Evolutionary conservation across 2,797 vertebrate species (phyloP).

Genomic region (Spinus olivaceus): DNA sequence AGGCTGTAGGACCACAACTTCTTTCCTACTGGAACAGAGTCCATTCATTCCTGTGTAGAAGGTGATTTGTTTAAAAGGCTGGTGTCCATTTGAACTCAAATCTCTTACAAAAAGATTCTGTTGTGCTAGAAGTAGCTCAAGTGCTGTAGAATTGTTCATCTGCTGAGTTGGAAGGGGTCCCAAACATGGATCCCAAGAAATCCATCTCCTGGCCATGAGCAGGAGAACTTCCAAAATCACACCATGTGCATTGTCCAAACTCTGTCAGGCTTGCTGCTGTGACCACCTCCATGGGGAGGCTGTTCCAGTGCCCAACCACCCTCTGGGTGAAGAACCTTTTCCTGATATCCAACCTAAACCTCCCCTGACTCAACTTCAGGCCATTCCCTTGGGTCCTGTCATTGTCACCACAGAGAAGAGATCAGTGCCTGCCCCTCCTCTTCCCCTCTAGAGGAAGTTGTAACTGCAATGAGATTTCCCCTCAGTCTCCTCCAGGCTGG

Average conservation of each 20-base stretch:
- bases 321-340: not conserved
- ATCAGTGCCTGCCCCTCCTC: not conserved
- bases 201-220: not conserved
- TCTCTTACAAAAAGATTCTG: not conserved
- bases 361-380: not conserved
- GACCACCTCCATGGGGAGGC: not conserved
- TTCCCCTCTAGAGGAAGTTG: not conserved
- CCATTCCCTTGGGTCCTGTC: not conserved
- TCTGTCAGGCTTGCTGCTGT: not conserved
- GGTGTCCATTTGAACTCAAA: not conserved
- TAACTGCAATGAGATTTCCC: not conserved
- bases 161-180: not conserved
- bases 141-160: not conserved
- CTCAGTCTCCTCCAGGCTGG: not conserved
- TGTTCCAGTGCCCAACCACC: not conserved
- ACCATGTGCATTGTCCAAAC: not conserved
- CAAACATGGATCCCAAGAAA: not conserved
- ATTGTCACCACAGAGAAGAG: no score
- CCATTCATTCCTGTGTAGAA: not conserved
- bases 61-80: not conserved
- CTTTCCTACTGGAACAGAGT: not conserved
- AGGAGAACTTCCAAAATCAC: not conserved
- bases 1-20: not conserved
- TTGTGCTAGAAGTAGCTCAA: not conserved
- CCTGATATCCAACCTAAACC: not conserved